phyloP scores from a whole-genome alignment of 64 coral and sea anemone genomes.

The Montipora sp. region DNA sequence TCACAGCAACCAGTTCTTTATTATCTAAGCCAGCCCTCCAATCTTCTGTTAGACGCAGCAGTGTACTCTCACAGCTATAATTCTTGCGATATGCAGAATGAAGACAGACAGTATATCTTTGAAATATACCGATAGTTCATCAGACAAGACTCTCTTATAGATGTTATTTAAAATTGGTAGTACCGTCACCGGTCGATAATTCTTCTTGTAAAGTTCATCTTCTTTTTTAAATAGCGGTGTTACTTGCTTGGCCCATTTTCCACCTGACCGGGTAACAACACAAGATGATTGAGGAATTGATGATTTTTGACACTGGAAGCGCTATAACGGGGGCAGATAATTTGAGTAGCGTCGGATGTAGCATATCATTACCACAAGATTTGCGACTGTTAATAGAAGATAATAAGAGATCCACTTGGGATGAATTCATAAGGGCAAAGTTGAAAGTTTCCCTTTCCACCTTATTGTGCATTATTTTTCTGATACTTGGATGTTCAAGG shows the following conservation, averaged over 20 bases:
- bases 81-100: too few species aligned
- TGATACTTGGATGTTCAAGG: too few species aligned
- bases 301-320: constrained; percentile 26
- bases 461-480: too few species aligned
- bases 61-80: too few species aligned
- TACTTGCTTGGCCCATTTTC: too few species aligned
- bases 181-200: constrained; percentile 41
- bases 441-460: too few species aligned
- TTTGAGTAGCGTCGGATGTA: constrained; percentile 34
- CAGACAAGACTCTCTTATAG: constrained; percentile 48
- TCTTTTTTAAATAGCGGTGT: too few species aligned
- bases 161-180: constrained; percentile 47
- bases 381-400: constrained; percentile 13
- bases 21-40: constrained; percentile 40
- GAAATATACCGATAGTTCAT: not conserved
- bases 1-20: constrained; percentile 5
- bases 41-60: not conserved
- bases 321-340: constrained; percentile 18
- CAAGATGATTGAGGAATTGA: constrained; percentile 13
- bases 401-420: too few species aligned
- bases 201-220: constrained; percentile 1
- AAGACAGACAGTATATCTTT: too few species aligned
- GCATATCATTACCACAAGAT: constrained; percentile 42
- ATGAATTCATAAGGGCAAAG: too few species aligned
- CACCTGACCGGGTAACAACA: constrained; percentile 5